Base-by-base conservation (phyloP, 2,888 invertebrate genomes). In the Tiliacea aurago region DNA sequence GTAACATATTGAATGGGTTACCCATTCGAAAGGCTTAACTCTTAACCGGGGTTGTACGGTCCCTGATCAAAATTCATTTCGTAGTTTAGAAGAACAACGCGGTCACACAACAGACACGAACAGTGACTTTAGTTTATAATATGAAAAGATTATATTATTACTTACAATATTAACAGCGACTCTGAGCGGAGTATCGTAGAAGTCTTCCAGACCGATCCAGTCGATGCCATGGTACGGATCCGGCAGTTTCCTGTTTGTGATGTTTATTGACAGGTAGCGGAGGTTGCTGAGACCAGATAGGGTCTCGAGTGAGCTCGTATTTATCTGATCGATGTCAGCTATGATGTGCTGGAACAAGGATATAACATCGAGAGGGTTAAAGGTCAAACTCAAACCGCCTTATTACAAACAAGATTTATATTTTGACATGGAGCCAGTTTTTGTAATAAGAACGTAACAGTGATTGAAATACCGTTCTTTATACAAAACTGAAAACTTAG, bases 91-190 rank as follows among this genome's bases (percentile, higher is more conserved):
- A 37, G 37, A 4, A 37, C 37, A 37, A 37, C 37, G 37, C 37
- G 6, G 37, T 37, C 6, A 5, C 37, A 37, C 37, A 37, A 6
- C n/a, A 37, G 4, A 37, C 37, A 4, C 37, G 37, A 37, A 37
- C 2, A 37, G 37, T 4, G 37, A 37, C 37, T 6, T 37, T 37
- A 37, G 4, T 37, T 4, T 47, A 47, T 18, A 20, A 20, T 49
- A 20, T 37, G 37, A 37, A 37, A 37, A 37, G 37, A 4, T 49
- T n/a, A 49, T 49, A 7, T 20, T 10, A 49, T n/a, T 51, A 55
- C 94, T 93, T 71, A 95, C 95, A 84, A 95, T 90, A 81, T 94
- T 94, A 9, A 95, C 81, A 7, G 90, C 86, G 3, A 95, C 91
- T 4, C 90, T 84, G 3, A 94, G 80, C 15, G 89, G 86, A 2